Base-by-base conservation (phyloP, 92 coral and sea anemone species). In the Siderastrea siderea region DNA sequence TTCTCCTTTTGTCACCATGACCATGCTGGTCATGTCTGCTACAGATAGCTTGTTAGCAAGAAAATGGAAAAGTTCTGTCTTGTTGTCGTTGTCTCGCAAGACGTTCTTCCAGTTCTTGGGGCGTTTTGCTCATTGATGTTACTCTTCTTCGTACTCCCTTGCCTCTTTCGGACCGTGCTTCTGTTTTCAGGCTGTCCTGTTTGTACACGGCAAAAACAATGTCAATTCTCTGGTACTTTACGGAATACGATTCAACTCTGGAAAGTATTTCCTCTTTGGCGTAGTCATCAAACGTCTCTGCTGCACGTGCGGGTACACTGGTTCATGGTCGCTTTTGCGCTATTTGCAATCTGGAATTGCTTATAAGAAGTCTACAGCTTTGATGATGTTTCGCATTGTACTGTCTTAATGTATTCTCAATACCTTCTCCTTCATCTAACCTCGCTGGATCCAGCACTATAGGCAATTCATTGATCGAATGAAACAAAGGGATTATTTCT, bases 11-110 rank as follows among this genome's bases (percentile, higher is more conserved):
- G 93, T 85, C 13, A 85, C 82, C 1, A 85, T 58, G 60, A 77
- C 90, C 14, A 65, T 67, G 80, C 75, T 75, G 3, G 7, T 13
- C 15, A 70, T 46, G 48, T 12, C 26, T n/a, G 15, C 48, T 50
- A 4, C n/a, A 5, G n/a, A 13, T 5, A 90, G 77, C 19, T 26
- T 68, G 11, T 79, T 78, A 17, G 88, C 94, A 69, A 90, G 94
- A 63, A 79, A 90, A 13, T 51, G 6, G 80, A 90, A 86, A n/a
- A 86, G 91, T 44, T 73, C 87, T 43, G 82, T 87, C 55, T 87
- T 88, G 84, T 90, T 90, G 16, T 74, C 78, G 58, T 66, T 26
- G 50, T 62, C 78, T 16, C 84, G 73, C 54, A 80, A 38, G 68
- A 90, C 73, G 17, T 58, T 85, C 75, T 60, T 81, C 91, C 83